Conservation (phyloP, 1,140 invertebrate genomes). For the Lucilia sericata region DNA sequence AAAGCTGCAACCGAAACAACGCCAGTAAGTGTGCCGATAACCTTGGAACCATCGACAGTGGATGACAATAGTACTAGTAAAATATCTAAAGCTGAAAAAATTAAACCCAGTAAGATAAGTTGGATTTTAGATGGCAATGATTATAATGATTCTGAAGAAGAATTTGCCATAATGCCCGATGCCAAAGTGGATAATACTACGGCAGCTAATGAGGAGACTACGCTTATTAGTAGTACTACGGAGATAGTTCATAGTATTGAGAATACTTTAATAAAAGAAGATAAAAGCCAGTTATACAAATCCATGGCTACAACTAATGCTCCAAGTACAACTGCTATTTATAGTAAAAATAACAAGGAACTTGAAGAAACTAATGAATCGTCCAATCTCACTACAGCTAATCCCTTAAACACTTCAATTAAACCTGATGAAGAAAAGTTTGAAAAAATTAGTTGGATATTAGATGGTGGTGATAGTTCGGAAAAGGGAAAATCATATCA, state of each 20-base stretch:
- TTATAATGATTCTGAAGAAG: not conserved
- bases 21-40: not conserved
- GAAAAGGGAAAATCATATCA: constrained; percentile 36
- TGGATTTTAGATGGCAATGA: constrained; percentile 48
- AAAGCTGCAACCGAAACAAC: not conserved
- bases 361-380: not conserved
- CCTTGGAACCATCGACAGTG: not conserved
- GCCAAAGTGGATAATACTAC: not conserved
- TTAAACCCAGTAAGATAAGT: constrained; percentile 39
- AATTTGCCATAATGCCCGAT: not conserved
- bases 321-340: no score
- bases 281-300: no score
- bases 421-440: constrained; percentile 51
- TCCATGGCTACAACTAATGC: no score
- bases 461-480: constrained; percentile 56
- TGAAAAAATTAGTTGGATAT: constrained; percentile 59
- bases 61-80: not conserved
- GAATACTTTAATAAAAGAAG: not conserved
- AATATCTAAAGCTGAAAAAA: not conserved
- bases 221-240: not conserved
- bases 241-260: not conserved
- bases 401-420: not conserved
- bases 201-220: not conserved
- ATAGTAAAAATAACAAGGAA: not conserved
- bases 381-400: not conserved